A percentile compares a stretch with the other conserved stretches of the same genome.
Conservation (phyloP, 1,140 invertebrate genomes). For the Drosophila bocqueti region DNA sequence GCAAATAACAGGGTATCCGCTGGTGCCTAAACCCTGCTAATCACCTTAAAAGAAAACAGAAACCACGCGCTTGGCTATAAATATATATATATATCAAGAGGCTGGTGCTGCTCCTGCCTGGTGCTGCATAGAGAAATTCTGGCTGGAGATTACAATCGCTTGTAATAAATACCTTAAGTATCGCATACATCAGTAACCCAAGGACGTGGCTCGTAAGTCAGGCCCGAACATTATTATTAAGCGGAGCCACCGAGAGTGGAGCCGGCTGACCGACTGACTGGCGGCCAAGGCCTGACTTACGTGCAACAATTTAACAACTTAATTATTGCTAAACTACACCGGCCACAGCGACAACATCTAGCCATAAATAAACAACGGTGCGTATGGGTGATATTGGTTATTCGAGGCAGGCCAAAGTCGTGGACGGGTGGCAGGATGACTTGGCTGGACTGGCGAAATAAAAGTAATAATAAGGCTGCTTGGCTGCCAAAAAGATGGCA, state of each 20-base stretch:
- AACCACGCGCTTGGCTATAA: slow-evolving; percentile 53
- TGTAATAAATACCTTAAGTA: slow-evolving; percentile 85
- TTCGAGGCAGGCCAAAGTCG: slow-evolving; percentile 45
- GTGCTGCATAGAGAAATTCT: slow-evolving; percentile 62
- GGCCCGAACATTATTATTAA: slow-evolving; percentile 80
- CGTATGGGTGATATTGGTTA: slow-evolving; percentile 76
- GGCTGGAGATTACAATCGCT: slow-evolving; percentile 82
- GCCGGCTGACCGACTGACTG: slow-evolving; percentile 31
- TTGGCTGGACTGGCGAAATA: slow-evolving; percentile 22
- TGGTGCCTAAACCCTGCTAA: slow-evolving; percentile 11
- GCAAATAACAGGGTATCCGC: slow-evolving; percentile 38
- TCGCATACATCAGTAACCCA: slow-evolving; percentile 84
- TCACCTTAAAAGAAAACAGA: slow-evolving; percentile 40
- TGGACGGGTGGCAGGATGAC: slow-evolving; percentile 22
- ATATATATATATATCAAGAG: slow-evolving; percentile 46
- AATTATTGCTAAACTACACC: slow-evolving; percentile 84
- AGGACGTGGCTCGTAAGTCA: slow-evolving; percentile 84
- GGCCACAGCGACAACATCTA: slow-evolving; percentile 44
- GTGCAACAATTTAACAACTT: slow-evolving; percentile 84
- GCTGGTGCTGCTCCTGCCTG: slow-evolving; percentile 15
- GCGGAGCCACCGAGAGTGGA: slow-evolving; percentile 60
- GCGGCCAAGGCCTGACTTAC: slow-evolving; percentile 70
- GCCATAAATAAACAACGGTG: slow-evolving; percentile 80
- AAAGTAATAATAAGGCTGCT: slow-evolving; percentile 53
- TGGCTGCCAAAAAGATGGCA: slow-evolving; percentile 75